Evolutionary conservation across 2,113 vertebrate species (phyloP).

Genomic region (Epinephelus lanceolatus): DNA sequence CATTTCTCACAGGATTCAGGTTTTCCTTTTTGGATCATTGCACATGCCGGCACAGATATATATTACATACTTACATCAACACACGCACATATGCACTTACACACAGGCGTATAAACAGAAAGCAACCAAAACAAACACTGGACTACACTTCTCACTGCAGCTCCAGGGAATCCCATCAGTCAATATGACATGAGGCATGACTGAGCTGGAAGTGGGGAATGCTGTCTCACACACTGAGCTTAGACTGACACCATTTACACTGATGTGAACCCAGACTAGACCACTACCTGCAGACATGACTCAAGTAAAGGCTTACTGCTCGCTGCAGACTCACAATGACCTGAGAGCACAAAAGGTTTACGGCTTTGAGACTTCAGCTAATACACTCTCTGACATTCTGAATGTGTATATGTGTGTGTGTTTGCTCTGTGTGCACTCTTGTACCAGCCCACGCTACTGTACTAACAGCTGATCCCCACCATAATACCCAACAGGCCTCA

Average conservation of each 20-base stretch:
- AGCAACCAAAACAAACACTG: slow-evolving; percentile 78
- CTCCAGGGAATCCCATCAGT: slow-evolving; percentile 81
- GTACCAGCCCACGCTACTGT: slow-evolving; percentile 71
- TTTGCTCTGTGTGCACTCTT: slow-evolving; percentile 23
- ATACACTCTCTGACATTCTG: slow-evolving; percentile 39
- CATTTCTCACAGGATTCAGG: slow-evolving; percentile 53
- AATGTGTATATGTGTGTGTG: slow-evolving; percentile 7
- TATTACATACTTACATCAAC: slow-evolving; percentile 40
- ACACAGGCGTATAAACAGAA: slow-evolving; percentile 63
- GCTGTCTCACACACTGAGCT: slow-evolving; percentile 72
- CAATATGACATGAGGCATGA: slow-evolving; percentile 81
- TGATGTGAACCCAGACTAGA: slow-evolving; percentile 67
- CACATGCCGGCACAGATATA: slow-evolving; percentile 41
- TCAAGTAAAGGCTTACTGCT: slow-evolving; percentile 44
- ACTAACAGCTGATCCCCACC: slow-evolving; percentile 74
- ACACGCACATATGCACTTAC: slow-evolving; percentile 41
- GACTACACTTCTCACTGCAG: slow-evolving; percentile 71
- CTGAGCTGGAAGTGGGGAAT: slow-evolving; percentile 78
- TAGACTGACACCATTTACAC: slow-evolving; percentile 70
- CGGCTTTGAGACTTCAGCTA: slow-evolving; percentile 20
- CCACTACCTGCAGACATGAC: slow-evolving; percentile 56
- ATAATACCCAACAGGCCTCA: slow-evolving; percentile 55
- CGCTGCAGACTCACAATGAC: slow-evolving; percentile 43
- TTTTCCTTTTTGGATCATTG: slow-evolving; percentile 56
- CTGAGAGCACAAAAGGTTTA: slow-evolving; percentile 45